Evolutionary conservation across 2,113 vertebrate species (phyloP), one percentile per base, ranked within the genome.

Genomic region (Atractosteus spatula): DNA sequence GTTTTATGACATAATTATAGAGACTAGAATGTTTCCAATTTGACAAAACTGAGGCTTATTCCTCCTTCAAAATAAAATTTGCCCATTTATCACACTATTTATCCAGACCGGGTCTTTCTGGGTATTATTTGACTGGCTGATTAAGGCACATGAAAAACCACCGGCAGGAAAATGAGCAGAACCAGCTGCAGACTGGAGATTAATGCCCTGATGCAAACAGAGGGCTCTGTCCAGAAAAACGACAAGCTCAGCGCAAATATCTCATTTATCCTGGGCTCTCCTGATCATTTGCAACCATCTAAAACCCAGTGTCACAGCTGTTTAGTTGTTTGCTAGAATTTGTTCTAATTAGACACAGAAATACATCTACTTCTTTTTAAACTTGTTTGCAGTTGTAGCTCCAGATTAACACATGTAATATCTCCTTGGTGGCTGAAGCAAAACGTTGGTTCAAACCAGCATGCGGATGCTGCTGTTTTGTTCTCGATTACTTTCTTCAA

Each of bases 31-130:
- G 62, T 68, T 62, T 78, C 65, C 71, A 73, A 63, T 71, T 67
- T 68, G 56, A 59, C 72, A 54, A 55, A 74, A 76, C 83, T 66
- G 69, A 77, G 68, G 55, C 41, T 10, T 7, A 77, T 68, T 71
- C 14, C 59, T 57, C 66, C 61, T 73, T 77, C 55, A 51, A 68
- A 68, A 70, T 29, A 55, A 73, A 44, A 74, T 66, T 41, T 71
- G 64, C 77, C 55, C 73, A 86, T 89, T 89, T 87, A 87, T 89
- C 83, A 87, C 81, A 82, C 77, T 88, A 87, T 89, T 89, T 90
- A 88, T 81, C 59, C 72, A 74, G 82, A 82, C 84, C 82, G 85
- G 80, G 83, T 80, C 80, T 76, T 80, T 78, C 83, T 68, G 77
- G 74, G 68, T 76, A 77, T 75, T 75, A 80, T 79, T 71, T 70